A percentile compares a stretch with the other conserved stretches of the same genome.
These are phyloP conservation scores for Sardina pilchardus DNA, from an alignment of 2,113 vertebrate species.

Conservation along the genomic window DNA sequence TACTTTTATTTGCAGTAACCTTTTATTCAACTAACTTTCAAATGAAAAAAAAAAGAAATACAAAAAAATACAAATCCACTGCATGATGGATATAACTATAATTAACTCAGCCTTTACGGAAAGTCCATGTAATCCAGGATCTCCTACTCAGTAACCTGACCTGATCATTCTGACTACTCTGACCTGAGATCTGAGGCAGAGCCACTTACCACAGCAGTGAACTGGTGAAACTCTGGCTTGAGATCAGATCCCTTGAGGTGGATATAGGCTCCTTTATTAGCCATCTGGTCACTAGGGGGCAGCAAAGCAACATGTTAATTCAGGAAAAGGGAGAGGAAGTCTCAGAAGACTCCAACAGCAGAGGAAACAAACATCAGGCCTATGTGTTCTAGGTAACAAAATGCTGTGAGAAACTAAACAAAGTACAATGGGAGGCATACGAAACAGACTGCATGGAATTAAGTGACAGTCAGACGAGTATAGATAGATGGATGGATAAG, in stretches of 20 bases:
- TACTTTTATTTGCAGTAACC: background rate
- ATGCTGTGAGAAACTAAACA: background rate
- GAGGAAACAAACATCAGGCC: background rate
- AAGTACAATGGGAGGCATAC: background rate
- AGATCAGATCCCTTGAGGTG: slow-evolving; percentile 91
- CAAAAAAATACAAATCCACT: background rate
- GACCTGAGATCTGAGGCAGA: background rate
- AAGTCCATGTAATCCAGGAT: background rate
- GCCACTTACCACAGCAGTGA: slow-evolving; percentile 93
- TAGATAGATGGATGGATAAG: background rate
- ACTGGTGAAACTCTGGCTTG: slow-evolving; percentile 93
- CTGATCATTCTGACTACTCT: background rate
- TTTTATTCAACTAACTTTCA: background rate
- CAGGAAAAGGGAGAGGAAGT: background rate
- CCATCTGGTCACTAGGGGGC: slow-evolving; percentile 89
- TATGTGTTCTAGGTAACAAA: background rate
- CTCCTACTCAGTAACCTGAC: background rate
- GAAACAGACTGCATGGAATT: background rate
- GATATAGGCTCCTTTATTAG: slow-evolving; percentile 93
- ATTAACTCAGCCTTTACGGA: no score
- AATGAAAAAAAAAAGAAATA: background rate
- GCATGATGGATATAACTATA: background rate
- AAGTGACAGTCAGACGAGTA: no score
- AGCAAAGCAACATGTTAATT: background rate
- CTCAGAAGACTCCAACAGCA: background rate